Conservation (phyloP, 2,797 vertebrate genomes). For the Rhynchotus rufescens region DNA sequence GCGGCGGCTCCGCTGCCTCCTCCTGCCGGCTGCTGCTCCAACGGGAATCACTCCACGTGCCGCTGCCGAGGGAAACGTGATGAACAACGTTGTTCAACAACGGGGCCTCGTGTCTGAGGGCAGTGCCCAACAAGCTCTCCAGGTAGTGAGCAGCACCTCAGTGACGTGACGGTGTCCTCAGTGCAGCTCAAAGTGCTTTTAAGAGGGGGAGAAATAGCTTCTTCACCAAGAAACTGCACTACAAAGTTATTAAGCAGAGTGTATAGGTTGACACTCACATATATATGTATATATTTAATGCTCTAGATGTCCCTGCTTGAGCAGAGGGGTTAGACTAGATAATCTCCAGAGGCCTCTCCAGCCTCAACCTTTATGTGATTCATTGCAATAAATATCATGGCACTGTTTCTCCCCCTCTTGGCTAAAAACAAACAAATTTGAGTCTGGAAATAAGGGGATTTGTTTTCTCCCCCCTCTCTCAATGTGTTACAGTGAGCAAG, state of each 20-base stretch:
- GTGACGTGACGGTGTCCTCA: background rate
- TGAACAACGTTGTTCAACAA: background rate
- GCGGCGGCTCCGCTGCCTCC: background rate
- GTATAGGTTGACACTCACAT: too few relatives aligned
- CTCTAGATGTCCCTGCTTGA: too few relatives aligned
- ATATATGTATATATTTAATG: background rate
- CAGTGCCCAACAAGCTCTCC: background rate
- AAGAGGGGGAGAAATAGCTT: background rate
- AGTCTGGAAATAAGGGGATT: background rate
- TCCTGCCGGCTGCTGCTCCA: accelerated
- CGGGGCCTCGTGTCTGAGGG: background rate
- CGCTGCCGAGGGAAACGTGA: background rate
- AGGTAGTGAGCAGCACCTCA: background rate
- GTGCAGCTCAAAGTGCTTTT: accelerated
- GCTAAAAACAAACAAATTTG: accelerated
- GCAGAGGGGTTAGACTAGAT: too few relatives aligned
- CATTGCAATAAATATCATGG: background rate
- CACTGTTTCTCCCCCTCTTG: background rate
- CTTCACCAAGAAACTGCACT: background rate
- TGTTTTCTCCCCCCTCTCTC: too few relatives aligned
- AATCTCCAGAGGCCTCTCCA: too few relatives aligned
- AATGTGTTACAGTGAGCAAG: background rate
- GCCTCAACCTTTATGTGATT: too few relatives aligned
- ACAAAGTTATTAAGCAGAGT: background rate
- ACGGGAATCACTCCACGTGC: accelerated